Evolutionary conservation across 1,140 invertebrate genomes (phyloP), one percentile per base, ranked within the genome.

Genomic region (Eumaeus atala): DNA sequence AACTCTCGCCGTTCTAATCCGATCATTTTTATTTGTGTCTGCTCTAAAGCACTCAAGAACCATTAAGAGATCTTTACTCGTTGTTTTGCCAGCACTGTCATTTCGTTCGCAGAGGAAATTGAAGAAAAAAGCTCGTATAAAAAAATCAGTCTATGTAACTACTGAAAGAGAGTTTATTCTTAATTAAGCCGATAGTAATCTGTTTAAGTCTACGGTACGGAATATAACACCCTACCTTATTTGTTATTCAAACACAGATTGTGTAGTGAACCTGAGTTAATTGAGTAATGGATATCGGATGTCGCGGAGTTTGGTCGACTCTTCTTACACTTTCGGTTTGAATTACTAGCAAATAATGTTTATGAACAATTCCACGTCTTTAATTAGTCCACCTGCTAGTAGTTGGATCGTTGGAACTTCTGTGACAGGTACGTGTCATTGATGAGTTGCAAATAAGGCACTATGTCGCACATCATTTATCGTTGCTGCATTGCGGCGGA

Each of bases 1-100:
- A 48, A 33, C 47, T 18, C 18, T 48, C 21, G 10, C 17, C 11
- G 10, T 12, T 18, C 47, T 48, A 48, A 48, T 48, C 28, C 47
- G 47, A 48, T 48, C 21, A 48, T 48, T 48, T 48, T 48, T 48
- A 48, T 48, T 48, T 48, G 21, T 48, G 47, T 48, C 47, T 48
- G n/a, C 47, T 48, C 21, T 48, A 48, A 48, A 48, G 47, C 47
- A 48, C 47, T 48, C 47, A 18, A 48, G 21, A n/a, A 48, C 47
- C 47, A 48, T 48, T 48, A 48, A 48, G 47, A 48, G 47, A 33
- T 48, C 18, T 48, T 48, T 48, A 18, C 47, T 48, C 40, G 40
- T 18, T 18, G 28, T 48, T 48, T 38, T 48, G 28, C 17, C 21
- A 48, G 10, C 47, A n/a, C 4, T 21, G 47, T 48, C 47, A 18